A percentile compares a stretch with the other conserved stretches of the same genome.
These are phyloP conservation scores for Cydia fagiglandana DNA, from an alignment of 1,140 invertebrate species.

Conservation along the genomic window DNA sequence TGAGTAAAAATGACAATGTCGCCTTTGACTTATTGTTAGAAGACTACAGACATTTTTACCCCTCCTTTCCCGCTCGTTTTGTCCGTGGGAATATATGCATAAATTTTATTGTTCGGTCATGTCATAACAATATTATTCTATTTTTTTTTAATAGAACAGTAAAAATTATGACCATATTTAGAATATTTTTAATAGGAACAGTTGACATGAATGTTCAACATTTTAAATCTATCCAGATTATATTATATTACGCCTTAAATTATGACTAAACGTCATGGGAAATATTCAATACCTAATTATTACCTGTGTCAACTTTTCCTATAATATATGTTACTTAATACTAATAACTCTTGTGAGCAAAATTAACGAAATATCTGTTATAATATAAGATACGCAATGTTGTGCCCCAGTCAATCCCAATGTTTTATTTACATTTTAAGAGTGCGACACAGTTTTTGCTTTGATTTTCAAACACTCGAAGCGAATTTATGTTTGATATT, in stretches of 20 bases:
- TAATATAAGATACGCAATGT: conserved; percentile 84
- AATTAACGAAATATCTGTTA: conserved; percentile 63
- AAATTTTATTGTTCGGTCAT: background rate
- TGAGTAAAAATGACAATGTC: background rate
- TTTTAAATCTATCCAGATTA: background rate
- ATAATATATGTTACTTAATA: conserved; percentile 42
- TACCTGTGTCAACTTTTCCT: conserved; percentile 42
- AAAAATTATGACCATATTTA: background rate
- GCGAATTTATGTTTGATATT: conserved; percentile 24
- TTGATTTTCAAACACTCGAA: conserved; percentile 54
- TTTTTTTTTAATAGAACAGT: background rate
- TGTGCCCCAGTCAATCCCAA: conserved; percentile 85
- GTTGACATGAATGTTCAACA: conserved; percentile 36
- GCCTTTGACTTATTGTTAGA: background rate
- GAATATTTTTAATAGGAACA: conserved; percentile 34
- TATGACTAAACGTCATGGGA: no score
- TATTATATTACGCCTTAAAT: no score
- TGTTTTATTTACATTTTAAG: conserved; percentile 76
- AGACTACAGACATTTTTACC: background rate
- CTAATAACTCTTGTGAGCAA: conserved; percentile 34
- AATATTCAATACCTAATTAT: background rate
- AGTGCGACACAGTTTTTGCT: conserved; percentile 65
- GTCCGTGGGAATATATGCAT: background rate
- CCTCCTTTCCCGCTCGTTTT: background rate
- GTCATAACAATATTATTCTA: background rate